phyloP scores from a whole-genome alignment of 2,888 invertebrate genomes.

The Altica lythri region DNA sequence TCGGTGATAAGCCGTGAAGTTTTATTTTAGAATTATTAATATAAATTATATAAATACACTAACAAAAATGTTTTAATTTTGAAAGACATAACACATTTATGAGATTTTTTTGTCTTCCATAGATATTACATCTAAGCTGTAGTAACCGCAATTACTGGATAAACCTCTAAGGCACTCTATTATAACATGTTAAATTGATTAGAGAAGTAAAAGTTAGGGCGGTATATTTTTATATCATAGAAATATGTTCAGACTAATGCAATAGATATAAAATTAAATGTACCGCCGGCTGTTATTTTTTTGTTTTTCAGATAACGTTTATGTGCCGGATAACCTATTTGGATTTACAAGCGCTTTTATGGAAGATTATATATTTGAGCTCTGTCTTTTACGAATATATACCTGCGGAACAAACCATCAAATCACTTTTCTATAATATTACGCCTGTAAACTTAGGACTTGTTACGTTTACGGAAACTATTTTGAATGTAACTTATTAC shows the following conservation, averaged over 20 bases:
- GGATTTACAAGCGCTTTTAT: slow-evolving; percentile 45
- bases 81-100: no score
- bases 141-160: no score
- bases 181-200: slow-evolving; percentile 34
- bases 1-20: no score
- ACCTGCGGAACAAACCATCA: neutral
- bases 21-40: no score
- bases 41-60: no score
- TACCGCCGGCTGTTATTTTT: slow-evolving; percentile 37
- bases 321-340: slow-evolving; percentile 43
- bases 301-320: slow-evolving; percentile 30
- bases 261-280: slow-evolving; percentile 36
- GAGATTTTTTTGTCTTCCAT: no score
- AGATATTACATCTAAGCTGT: no score
- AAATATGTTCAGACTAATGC: slow-evolving; percentile 36
- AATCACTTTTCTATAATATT: slow-evolving; percentile 4
- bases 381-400: slow-evolving; percentile 40
- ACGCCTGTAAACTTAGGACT: neutral
- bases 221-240: slow-evolving; percentile 22
- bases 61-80: no score
- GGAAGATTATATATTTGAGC: slow-evolving; percentile 46
- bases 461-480: slow-evolving; percentile 8
- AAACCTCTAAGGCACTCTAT: slow-evolving; percentile 9
- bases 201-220: slow-evolving; percentile 39
- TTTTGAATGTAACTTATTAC: slow-evolving; percentile 4